Conservation (phyloP, 2,797 vertebrate species). For the Fistularia commersonii region DNA sequence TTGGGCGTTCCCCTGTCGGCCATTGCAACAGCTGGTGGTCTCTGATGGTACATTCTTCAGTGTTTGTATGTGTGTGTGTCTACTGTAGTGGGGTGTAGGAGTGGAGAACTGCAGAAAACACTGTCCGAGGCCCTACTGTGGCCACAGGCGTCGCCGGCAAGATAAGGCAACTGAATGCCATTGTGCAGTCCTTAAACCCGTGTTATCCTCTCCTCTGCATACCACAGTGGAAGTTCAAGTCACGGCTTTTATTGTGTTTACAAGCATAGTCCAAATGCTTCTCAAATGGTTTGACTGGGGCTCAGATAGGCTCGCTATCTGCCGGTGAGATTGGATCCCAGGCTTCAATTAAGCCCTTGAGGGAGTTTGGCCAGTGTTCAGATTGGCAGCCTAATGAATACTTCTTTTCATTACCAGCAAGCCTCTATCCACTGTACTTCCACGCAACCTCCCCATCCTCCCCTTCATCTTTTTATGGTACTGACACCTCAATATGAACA, state of each 20-base stretch:
- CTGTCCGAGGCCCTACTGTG: constrained; percentile 46
- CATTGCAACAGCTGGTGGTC: constrained; percentile 60
- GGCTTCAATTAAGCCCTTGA: constrained; percentile 26
- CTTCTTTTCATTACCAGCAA: constrained; percentile 54
- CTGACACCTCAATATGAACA: constrained; percentile 11
- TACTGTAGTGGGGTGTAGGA: constrained; percentile 39
- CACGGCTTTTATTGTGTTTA: constrained; percentile 7
- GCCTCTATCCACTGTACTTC: constrained; percentile 47
- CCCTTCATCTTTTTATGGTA: constrained; percentile 27
- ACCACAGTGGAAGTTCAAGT: too few relatives aligned
- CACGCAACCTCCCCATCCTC: constrained; percentile 40
- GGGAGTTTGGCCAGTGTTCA: constrained; percentile 44
- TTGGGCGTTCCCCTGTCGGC: constrained; percentile 51
- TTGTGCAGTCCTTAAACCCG: constrained; percentile 16
- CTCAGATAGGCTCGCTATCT: constrained; percentile 30
- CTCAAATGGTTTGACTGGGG: constrained; percentile 21
- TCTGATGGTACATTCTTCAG: constrained; percentile 61
- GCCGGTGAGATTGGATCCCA: constrained; percentile 23
- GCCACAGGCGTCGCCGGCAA: constrained; percentile 41
- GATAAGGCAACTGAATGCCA: constrained; percentile 31
- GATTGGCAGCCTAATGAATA: constrained; percentile 57
- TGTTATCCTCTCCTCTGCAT: constrained; percentile 8
- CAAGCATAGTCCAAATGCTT: constrained; percentile 13
- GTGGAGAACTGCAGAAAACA: constrained; percentile 36
- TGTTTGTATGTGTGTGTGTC: constrained; percentile 19